phyloP scores from a whole-genome alignment of 1,140 invertebrate species.

The Lasaia peninsularis region DNA sequence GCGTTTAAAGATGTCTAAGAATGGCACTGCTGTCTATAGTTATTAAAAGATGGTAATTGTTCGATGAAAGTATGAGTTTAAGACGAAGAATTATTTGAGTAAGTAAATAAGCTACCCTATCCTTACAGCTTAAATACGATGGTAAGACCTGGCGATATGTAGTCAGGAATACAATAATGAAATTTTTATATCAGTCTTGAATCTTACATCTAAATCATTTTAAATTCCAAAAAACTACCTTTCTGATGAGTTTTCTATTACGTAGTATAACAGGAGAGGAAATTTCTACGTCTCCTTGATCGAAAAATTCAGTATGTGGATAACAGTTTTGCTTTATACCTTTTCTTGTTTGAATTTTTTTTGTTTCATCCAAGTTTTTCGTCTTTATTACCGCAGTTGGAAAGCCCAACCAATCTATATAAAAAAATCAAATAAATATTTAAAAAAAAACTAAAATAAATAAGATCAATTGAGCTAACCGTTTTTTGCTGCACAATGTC shows the following conservation, averaged over 20 bases:
- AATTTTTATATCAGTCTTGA: not conserved
- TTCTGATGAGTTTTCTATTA: not conserved
- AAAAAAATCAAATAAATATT: slow-evolving; percentile 34
- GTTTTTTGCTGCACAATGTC: slow-evolving; percentile 27
- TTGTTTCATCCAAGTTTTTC: slow-evolving; percentile 9
- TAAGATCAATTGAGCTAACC: slow-evolving; percentile 35
- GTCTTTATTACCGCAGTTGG: slow-evolving; percentile 32
- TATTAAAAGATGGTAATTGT: too few species aligned
- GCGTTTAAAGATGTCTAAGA: too few species aligned
- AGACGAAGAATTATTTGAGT: too few species aligned
- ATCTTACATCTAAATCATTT: not conserved
- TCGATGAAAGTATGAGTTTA: too few species aligned
- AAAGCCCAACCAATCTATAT: slow-evolving; percentile 48
- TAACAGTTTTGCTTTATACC: not conserved
- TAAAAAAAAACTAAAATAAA: slow-evolving; percentile 25
- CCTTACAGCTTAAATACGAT: too few species aligned
- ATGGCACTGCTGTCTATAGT: too few species aligned
- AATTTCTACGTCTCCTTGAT: slow-evolving; percentile 3
- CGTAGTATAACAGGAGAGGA: slow-evolving; percentile 15
- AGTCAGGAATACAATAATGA: too few species aligned
- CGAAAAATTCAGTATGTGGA: not conserved
- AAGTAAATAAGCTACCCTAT: too few species aligned
- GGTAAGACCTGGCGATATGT: too few species aligned
- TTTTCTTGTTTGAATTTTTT: not conserved
- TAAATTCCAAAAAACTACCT: slow-evolving; percentile 3